Percentiles rank a stretch among this genome's conserved stretches.
Evolutionary conservation across 2,113 vertebrate species (phyloP).

Genomic region (Talpa occidentalis): DNA sequence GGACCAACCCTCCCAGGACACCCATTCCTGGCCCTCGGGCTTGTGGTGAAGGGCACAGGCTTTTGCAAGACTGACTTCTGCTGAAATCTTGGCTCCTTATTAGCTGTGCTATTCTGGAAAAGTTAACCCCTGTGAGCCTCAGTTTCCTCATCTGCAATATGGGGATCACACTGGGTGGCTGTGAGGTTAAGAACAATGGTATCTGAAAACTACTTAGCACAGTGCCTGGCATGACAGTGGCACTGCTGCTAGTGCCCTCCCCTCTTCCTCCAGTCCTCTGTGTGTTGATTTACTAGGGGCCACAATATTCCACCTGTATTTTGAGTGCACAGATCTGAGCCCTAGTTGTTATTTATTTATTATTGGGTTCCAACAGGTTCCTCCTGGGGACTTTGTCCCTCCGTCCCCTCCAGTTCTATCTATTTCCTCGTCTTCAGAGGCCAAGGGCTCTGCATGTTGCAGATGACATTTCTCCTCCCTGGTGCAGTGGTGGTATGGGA

Average conservation of each 20-base stretch:
- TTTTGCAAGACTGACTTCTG: background rate
- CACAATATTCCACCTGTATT: background rate
- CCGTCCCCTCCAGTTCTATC: background rate
- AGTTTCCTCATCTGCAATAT: background rate
- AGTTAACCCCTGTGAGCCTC: background rate
- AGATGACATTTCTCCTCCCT: background rate
- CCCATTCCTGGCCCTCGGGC: background rate
- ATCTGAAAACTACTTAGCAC: background rate
- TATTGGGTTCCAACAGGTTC: background rate
- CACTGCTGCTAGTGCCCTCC: fast-evolving
- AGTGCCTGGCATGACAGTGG: background rate
- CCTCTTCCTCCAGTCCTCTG: background rate
- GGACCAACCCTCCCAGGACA: background rate
- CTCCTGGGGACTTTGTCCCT: background rate
- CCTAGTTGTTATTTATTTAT: background rate
- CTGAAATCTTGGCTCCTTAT: background rate
- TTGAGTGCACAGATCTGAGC: background rate
- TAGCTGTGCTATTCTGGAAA: background rate
- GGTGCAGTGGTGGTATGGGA: background rate
- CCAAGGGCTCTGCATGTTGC: background rate
- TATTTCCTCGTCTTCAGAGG: constrained; percentile 16
- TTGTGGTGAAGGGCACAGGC: background rate
- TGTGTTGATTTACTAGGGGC: background rate
- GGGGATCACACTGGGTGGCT: background rate
- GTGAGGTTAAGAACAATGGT: fast-evolving